A percentile compares a stretch with the other conserved stretches of the same genome.
phyloP scores from a whole-genome alignment of 2,113 vertebrate genomes.

The Oncorhynchus gorbuscha region DNA sequence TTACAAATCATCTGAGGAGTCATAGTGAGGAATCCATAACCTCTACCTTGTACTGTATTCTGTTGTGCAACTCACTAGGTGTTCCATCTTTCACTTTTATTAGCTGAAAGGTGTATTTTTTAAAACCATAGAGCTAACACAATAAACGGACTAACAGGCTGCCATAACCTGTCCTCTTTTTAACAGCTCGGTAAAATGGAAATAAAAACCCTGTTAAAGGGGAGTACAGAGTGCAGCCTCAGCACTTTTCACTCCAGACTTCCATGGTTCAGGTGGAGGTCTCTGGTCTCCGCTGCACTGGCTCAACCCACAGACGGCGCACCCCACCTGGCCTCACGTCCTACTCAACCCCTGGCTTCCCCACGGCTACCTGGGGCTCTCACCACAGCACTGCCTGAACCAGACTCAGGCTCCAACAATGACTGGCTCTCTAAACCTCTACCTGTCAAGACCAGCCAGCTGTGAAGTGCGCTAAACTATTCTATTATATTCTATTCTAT shows the following conservation, averaged over 20 bases:
- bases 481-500: too few relatives aligned
- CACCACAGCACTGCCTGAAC: too few relatives aligned
- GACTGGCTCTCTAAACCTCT: slow-evolving; percentile 44
- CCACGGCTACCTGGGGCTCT: slow-evolving; percentile 46
- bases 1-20: too few relatives aligned
- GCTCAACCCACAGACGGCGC: slow-evolving; percentile 52
- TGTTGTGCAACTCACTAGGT: too few relatives aligned
- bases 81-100: not conserved
- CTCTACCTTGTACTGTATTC: too few relatives aligned
- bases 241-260: slow-evolving; percentile 61
- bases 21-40: too few relatives aligned
- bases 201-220: slow-evolving; percentile 9
- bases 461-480: not conserved
- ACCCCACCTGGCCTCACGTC: slow-evolving; percentile 54
- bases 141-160: not conserved
- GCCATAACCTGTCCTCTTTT: slow-evolving; percentile 15
- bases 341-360: slow-evolving; percentile 37
- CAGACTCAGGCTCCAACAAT: too few relatives aligned
- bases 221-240: slow-evolving; percentile 49
- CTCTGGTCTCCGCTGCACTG: slow-evolving; percentile 34
- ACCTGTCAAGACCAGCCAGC: slow-evolving; percentile 14
- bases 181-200: slow-evolving; percentile 22
- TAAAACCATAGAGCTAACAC: slow-evolving; percentile 19
- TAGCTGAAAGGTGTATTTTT: not conserved
- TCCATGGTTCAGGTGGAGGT: slow-evolving; percentile 63